Base-by-base conservation (phyloP, 2,797 vertebrate species). In the Acomys russatus region DNA sequence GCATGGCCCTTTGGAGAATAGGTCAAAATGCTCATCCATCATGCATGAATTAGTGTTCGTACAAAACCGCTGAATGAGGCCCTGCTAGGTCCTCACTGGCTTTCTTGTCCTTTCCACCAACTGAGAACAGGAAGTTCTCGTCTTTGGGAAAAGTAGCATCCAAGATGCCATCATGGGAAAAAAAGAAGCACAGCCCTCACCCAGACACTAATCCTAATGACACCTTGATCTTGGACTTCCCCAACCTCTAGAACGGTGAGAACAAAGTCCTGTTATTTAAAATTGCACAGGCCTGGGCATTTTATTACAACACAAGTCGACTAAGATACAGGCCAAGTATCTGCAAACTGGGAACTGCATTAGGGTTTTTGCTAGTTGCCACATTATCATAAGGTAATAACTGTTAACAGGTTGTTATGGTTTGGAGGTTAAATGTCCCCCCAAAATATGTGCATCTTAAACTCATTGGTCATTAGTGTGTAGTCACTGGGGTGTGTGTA, bases 251-350 rank as follows among this genome's bases (percentile, higher is more conserved):
- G 30, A 64, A 30, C 33, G 22, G 59, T 76, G 71, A 74, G 30
- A 85, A 35, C 49, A 64, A 51, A 28, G 30, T 74, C 73, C 6
- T 73, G 9, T 49, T 91, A 30, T 33, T 92, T 66, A 51, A 74
- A 74, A 74, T 35, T 83, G 14, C 22, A 35, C 70, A 14, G 17
- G 59, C 66, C 35, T 63, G 38, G 33, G 15, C 51, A n/a, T 73
- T 82, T 82, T 91, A 49, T 79, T 70, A 56, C 64, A 64, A 73
- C 10, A 79, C 77, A 56, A 30, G 14, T 5, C 20, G 30, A 44
- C 38, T 84, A 63, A 51, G 70, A 92, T n/a, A 85, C 10, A n/a
- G 38, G 51, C 64, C 71, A 95, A 94, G 20, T 85, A 93, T 68
- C 33, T 95, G 25, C 71, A 89, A 91, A 61, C 8, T 51, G 59